phyloP scores from a whole-genome alignment of 2,888 invertebrate genomes.

The Pseudococcus longispinus region DNA sequence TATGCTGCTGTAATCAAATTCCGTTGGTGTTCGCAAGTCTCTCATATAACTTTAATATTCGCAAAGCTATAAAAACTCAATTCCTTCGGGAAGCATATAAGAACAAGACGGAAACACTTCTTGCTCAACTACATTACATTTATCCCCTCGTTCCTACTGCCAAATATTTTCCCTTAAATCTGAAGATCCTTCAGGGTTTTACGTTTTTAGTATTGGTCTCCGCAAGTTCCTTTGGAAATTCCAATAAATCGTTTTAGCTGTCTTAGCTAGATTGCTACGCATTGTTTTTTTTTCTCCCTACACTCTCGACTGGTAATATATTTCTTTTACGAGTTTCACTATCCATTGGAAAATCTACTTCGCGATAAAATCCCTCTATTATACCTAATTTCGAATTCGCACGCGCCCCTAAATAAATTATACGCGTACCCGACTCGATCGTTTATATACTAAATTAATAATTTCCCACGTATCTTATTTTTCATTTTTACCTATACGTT shows the following conservation, averaged over 20 bases:
- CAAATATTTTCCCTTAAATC: conserved; percentile 49
- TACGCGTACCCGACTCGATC: background rate
- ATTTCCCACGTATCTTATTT: background rate
- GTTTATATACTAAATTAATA: conserved; percentile 13
- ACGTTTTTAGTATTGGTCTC: conserved; percentile 47
- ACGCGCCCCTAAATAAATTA: conserved; percentile 33
- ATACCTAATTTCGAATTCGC: conserved; percentile 36
- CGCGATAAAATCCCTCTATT: conserved; percentile 38
- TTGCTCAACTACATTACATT: conserved; percentile 45
- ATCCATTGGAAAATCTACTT: conserved; percentile 11
- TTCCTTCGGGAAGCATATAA: conserved; percentile 50
- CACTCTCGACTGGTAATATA: conserved; percentile 42
- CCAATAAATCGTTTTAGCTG: conserved; percentile 45
- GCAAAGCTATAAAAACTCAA: conserved; percentile 52
- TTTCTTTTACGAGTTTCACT: conserved; percentile 39
- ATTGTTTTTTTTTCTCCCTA: background rate
- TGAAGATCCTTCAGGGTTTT: conserved; percentile 48
- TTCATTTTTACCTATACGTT: background rate
- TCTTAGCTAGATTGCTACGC: conserved; percentile 36
- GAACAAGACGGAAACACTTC: conserved; percentile 47
- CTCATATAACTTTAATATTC: conserved; percentile 52
- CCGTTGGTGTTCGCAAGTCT: conserved; percentile 43
- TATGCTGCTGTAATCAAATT: conserved; percentile 44
- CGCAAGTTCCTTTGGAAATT: conserved; percentile 42
- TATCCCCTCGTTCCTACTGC: conserved; percentile 33